A percentile compares a stretch with the other conserved stretches of the same genome.
Conservation (phyloP, 2,113 vertebrate species). For the Bucco capensis region DNA sequence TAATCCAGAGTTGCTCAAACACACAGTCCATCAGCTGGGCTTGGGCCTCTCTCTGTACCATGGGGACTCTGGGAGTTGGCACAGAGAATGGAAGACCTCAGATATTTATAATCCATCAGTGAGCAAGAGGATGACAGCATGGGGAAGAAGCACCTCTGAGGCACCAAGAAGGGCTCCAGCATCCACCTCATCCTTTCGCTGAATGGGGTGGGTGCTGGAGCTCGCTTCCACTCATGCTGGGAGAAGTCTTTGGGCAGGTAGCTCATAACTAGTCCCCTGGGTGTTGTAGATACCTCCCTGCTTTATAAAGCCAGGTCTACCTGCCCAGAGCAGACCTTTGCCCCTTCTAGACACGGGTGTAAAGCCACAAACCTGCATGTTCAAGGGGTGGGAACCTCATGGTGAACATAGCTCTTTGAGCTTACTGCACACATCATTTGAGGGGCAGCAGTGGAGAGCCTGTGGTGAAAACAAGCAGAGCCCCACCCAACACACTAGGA, state of each 20-base stretch:
- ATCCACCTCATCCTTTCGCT: fast-evolving
- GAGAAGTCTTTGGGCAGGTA: not conserved
- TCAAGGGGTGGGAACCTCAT: fast-evolving
- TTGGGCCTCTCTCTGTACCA: fast-evolving
- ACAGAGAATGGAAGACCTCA: fast-evolving
- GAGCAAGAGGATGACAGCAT: not conserved
- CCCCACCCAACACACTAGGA: not conserved
- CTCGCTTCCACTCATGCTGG: fast-evolving
- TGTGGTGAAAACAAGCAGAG: not conserved
- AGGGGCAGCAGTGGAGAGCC: not conserved
- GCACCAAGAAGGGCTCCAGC: not conserved
- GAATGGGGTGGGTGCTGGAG: fast-evolving
- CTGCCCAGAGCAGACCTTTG: not conserved
- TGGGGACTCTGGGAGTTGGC: not conserved
- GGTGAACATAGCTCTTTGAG: not conserved
- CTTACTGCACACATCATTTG: not conserved
- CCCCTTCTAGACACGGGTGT: fast-evolving
- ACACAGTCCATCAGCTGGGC: fast-evolving
- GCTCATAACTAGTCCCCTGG: not conserved
- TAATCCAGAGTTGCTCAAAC: not conserved
- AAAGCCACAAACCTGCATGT: not conserved
- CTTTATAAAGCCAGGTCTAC: not conserved
- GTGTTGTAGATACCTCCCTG: fast-evolving
- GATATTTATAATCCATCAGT: fast-evolving
- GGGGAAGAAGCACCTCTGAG: not conserved